Evolutionary conservation across 2,113 vertebrate genomes (phyloP).

Genomic region (Neotragus pygmaeus): DNA sequence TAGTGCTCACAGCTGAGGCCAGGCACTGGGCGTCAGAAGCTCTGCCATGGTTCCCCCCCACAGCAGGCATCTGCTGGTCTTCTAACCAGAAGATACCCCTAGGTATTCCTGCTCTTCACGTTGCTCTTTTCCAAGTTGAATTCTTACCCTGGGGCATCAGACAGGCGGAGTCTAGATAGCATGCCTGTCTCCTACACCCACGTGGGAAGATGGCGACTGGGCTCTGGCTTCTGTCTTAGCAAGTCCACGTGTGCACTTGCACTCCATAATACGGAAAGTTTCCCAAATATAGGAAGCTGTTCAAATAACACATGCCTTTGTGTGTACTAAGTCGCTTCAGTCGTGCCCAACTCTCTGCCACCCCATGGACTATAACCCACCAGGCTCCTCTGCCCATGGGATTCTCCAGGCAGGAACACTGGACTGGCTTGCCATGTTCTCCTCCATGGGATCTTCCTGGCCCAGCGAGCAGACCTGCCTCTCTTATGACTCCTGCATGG

Average conservation of each 20-base stretch:
- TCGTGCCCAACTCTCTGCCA: fast-evolving
- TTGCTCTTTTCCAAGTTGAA: background rate
- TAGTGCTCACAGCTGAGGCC: background rate
- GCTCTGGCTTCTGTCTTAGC: background rate
- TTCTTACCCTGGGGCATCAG: background rate
- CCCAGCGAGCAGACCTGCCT: background rate
- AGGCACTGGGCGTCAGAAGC: fast-evolving
- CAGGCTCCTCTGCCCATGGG: background rate
- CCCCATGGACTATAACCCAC: background rate
- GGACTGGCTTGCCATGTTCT: background rate
- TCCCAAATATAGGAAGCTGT: background rate
- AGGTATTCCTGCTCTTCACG: background rate
- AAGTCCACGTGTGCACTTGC: background rate
- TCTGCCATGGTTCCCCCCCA: background rate
- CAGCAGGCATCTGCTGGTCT: background rate
- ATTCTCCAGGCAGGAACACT: background rate
- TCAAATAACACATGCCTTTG: background rate
- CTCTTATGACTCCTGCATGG: background rate
- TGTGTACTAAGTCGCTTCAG: background rate
- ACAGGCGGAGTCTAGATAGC: background rate
- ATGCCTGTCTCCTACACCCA: background rate
- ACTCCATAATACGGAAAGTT: background rate
- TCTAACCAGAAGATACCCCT: background rate
- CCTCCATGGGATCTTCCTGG: background rate
- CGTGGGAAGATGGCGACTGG: background rate